A percentile compares a stretch with the other conserved stretches of the same genome.
Evolutionary conservation across 2,888 invertebrate species (phyloP).

Genomic region (Leptopilina myrica): DNA sequence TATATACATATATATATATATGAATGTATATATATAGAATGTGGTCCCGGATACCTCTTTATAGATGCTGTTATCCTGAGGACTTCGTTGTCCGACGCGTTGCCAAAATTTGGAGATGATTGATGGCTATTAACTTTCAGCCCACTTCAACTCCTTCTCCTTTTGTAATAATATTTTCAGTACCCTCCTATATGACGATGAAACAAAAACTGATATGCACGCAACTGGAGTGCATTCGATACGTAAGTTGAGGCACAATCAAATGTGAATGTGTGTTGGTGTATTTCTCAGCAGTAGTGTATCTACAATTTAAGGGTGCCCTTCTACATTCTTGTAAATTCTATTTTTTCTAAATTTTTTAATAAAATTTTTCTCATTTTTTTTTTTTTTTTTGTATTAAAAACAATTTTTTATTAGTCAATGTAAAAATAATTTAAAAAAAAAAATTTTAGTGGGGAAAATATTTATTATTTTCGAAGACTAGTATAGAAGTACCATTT

Average conservation of each 20-base stretch:
- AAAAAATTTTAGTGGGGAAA: too few species aligned
- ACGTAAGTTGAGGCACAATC: neutral
- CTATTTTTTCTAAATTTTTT: too few species aligned
- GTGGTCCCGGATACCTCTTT: conserved; percentile 74
- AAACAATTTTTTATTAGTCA: too few species aligned
- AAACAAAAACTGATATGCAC: conserved; percentile 3
- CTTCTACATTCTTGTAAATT: neutral
- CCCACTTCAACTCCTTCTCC: conserved; percentile 30
- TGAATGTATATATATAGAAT: neutral
- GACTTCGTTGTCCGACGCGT: conserved; percentile 75
- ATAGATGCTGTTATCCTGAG: conserved; percentile 74
- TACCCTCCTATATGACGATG: neutral
- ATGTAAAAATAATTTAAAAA: too few species aligned
- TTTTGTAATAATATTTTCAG: too few species aligned
- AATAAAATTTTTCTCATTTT: too few species aligned
- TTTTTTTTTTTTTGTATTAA: too few species aligned
- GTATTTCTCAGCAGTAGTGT: neutral
- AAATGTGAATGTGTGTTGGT: neutral
- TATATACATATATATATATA: too few species aligned
- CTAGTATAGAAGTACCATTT: too few species aligned
- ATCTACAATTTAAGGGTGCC: neutral
- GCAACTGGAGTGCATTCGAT: neutral
- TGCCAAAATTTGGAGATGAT: conserved; percentile 76
- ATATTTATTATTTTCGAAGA: too few species aligned
- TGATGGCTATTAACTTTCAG: conserved; percentile 73